Percentiles rank a stretch among this genome's conserved stretches.
Evolutionary conservation across 2,888 invertebrate species (phyloP).

Genomic region (Hylaea fasciaria): DNA sequence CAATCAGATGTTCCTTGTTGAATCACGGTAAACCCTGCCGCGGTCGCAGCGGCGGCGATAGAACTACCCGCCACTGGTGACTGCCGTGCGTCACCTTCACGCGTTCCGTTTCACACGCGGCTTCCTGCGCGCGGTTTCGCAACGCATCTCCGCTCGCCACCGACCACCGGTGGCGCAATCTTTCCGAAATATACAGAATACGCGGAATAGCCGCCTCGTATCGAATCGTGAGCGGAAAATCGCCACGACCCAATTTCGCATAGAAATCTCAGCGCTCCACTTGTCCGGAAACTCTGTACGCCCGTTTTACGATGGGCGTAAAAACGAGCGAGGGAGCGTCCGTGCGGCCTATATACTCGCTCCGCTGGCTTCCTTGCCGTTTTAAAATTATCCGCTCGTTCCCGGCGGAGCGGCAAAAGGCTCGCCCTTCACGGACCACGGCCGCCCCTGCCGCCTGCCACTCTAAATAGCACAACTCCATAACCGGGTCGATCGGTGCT

Average conservation of each 20-base stretch:
- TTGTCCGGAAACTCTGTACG: constrained; percentile 73
- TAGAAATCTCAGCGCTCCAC: constrained; percentile 72
- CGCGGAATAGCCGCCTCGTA: constrained; percentile 50
- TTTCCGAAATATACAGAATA: constrained; percentile 69
- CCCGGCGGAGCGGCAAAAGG: constrained; percentile 74
- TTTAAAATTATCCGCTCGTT: constrained; percentile 78
- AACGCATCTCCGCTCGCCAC: constrained; percentile 57
- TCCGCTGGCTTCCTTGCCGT: constrained; percentile 78
- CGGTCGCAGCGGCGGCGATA: constrained; percentile 25
- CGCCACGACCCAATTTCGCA: constrained; percentile 69
- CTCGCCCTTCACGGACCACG: constrained; percentile 78
- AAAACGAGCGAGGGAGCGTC: constrained; percentile 66
- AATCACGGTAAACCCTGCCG: constrained; percentile 49
- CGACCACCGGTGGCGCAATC: constrained; percentile 58
- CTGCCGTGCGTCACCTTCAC: constrained; percentile 67
- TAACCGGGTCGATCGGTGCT: constrained; percentile 57
- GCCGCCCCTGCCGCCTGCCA: constrained; percentile 64
- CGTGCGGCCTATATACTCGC: constrained; percentile 79
- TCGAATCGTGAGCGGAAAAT: constrained; percentile 58
- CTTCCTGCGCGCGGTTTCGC: constrained; percentile 69
- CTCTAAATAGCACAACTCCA: constrained; percentile 61
- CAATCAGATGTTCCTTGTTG: constrained; percentile 56
- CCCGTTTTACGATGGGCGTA: constrained; percentile 73
- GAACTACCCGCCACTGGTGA: constrained; percentile 29
- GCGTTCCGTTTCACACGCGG: constrained; percentile 64